Conservation (phyloP, 2,888 invertebrate species). For the Trachelus stipa region DNA sequence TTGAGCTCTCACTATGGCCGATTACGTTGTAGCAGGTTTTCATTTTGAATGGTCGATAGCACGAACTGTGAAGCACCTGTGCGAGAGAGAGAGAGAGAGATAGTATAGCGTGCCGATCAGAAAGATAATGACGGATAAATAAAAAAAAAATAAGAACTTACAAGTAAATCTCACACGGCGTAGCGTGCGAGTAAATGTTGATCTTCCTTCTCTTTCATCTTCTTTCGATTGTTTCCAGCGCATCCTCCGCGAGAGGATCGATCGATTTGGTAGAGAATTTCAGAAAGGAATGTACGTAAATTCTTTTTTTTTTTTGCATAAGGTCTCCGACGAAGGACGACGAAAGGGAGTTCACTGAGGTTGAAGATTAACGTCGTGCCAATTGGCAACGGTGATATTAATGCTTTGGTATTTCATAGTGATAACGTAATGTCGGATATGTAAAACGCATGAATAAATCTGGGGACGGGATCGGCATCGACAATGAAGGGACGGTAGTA, state of each 20-base stretch:
- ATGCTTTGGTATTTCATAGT: neutral
- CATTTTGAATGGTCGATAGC: neutral
- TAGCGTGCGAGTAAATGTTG: neutral
- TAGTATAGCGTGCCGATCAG: neutral
- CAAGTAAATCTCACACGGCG: neutral
- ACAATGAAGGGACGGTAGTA: constrained; percentile 27
- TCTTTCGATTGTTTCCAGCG: neutral
- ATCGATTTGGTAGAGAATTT: neutral
- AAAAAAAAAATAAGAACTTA: neutral
- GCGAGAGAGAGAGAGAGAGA: neutral
- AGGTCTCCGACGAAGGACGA: neutral
- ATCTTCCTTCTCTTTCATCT: neutral
- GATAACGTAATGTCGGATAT: neutral
- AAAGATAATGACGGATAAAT: neutral
- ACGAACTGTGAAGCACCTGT: neutral
- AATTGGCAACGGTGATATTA: constrained; percentile 5
- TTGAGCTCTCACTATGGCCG: neutral
- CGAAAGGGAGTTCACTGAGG: neutral
- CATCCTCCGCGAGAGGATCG: neutral
- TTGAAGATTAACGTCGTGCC: neutral
- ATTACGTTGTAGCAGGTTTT: neutral
- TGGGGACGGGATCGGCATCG: constrained; percentile 26
- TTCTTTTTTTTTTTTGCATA: neutral
- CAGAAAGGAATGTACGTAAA: neutral
- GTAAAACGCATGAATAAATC: constrained; percentile 24